Conservation (phyloP, 2,888 invertebrate species). For the Hyppa rectilinea region DNA sequence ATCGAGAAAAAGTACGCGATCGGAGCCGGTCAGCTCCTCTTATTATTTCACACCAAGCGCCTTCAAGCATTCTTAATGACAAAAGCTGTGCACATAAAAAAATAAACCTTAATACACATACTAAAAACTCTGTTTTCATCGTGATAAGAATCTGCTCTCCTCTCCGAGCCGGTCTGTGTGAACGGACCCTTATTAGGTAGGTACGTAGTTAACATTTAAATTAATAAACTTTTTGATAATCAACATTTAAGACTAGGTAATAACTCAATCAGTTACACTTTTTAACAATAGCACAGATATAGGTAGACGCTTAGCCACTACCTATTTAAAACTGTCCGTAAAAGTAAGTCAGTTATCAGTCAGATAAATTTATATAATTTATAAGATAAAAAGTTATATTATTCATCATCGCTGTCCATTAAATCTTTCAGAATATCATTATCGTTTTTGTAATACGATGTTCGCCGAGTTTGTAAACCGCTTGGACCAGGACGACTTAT, state of each 20-base stretch:
- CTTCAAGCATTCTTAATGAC: too few species aligned
- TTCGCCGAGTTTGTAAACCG: conserved; percentile 47
- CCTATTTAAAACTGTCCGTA: not conserved
- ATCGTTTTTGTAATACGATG: conserved; percentile 38
- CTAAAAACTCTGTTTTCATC: too few species aligned
- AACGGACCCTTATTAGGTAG: conserved; percentile 31
- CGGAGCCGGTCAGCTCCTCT: too few species aligned
- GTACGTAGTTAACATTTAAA: conserved; percentile 23
- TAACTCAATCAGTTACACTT: not conserved
- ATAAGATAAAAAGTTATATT: conserved; percentile 34
- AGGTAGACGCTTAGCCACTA: conserved; percentile 17
- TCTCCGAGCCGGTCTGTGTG: too few species aligned
- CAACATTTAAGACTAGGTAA: conserved; percentile 8
- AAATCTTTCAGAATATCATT: conserved; percentile 34
- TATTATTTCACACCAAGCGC: too few species aligned
- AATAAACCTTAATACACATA: too few species aligned
- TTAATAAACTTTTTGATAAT: conserved; percentile 9
- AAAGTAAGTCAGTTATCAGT: conserved; percentile 27
- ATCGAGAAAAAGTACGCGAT: too few species aligned
- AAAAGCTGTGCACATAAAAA: too few species aligned
- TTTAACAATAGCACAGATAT: conserved; percentile 4
- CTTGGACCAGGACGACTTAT: conserved; percentile 40
- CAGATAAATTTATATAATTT: conserved; percentile 38
- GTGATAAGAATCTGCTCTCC: too few species aligned
- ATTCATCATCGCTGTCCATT: conserved; percentile 34